Evolutionary conservation across 2,113 vertebrate species (phyloP).

Genomic region (Poeciliopsis prolifica): DNA sequence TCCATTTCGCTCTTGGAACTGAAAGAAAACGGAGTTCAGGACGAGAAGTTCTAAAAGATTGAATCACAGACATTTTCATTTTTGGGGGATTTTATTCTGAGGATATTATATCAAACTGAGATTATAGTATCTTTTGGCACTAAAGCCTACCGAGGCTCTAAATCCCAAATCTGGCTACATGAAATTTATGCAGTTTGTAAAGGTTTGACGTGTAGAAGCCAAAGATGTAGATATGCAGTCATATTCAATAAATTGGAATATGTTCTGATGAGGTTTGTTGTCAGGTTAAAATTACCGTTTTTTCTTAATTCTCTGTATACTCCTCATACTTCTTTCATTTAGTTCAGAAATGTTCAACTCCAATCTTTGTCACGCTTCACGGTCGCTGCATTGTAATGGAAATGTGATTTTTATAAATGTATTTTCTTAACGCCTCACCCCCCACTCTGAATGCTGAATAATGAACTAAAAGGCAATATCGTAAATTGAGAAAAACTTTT

Average conservation of each 20-base stretch:
- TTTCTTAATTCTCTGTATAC: no score
- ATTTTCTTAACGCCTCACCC: no score
- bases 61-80: constrained; percentile 36
- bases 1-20: constrained; percentile 18
- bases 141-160: constrained; percentile 23
- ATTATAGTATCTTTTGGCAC: constrained; percentile 42
- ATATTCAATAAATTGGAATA: neutral
- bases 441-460: no score
- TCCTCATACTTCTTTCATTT: no score
- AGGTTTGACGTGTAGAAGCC: neutral
- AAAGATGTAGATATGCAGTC: neutral
- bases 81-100: constrained; percentile 41
- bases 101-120: constrained; percentile 32
- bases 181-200: constrained; percentile 20
- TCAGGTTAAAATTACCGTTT: neutral
- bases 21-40: constrained; percentile 2
- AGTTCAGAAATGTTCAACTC: no score
- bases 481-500: no score
- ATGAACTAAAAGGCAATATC: no score
- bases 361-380: no score
- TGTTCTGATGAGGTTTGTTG: neutral
- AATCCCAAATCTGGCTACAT: constrained; percentile 30
- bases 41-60: constrained; percentile 37
- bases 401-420: no score
- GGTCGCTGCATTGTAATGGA: no score